Percentiles rank a stretch among this genome's conserved stretches.
Evolutionary conservation across 2,888 invertebrate genomes (phyloP).

Genomic region (Oxytorus armatus): DNA sequence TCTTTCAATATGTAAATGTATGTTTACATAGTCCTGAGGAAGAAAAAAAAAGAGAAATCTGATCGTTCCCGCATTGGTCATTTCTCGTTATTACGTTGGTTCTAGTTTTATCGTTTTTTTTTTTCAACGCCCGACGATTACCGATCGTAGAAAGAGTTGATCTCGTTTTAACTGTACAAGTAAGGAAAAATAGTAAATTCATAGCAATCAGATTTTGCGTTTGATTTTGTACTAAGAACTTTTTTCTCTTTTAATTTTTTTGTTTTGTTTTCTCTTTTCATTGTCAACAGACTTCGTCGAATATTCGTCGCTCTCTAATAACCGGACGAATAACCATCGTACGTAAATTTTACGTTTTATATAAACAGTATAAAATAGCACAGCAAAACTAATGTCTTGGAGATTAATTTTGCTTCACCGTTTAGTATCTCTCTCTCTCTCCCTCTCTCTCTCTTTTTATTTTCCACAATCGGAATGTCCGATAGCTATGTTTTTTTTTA

Average conservation of each 20-base stretch:
- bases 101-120: not conserved
- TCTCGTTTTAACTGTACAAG: conserved; percentile 63
- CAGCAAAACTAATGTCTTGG: conserved; percentile 56
- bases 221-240: conserved; percentile 67
- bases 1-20: conserved; percentile 47
- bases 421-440: conserved; percentile 32
- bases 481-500: conserved; percentile 29
- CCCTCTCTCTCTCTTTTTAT: conserved; percentile 13
- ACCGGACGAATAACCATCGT: conserved; percentile 47
- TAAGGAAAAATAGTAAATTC: conserved; percentile 65
- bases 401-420: conserved; percentile 54
- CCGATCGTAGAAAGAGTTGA: conserved; percentile 40
- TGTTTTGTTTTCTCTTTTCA: not conserved
- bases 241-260: conserved; percentile 23
- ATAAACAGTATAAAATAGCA: conserved; percentile 67
- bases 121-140: not conserved
- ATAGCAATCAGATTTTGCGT: conserved; percentile 62
- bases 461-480: conserved; percentile 56
- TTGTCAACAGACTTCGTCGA: conserved; percentile 39
- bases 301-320: conserved; percentile 14
- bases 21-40: conserved; percentile 51
- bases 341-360: conserved; percentile 45
- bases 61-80: conserved; percentile 24
- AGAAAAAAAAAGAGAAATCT: conserved; percentile 1
- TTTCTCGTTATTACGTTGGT: conserved; percentile 17